Conservation (phyloP, 2,113 vertebrate species). For the Symphodus melops region DNA sequence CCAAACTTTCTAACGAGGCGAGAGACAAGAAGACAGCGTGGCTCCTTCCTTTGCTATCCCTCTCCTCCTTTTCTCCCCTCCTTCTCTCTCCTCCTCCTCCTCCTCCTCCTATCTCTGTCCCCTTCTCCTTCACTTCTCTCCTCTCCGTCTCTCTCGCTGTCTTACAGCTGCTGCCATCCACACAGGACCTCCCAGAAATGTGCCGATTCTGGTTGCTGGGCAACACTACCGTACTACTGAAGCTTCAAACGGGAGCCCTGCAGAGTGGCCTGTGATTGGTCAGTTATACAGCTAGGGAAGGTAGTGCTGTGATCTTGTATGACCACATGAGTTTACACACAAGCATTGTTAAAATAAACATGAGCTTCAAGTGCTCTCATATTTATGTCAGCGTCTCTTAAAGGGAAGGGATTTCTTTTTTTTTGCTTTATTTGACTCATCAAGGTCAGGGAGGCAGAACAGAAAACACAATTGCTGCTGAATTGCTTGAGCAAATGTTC, state of each 20-base stretch:
- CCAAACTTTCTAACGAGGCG: constrained; percentile 64
- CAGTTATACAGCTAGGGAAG: constrained; percentile 47
- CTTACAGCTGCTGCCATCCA: constrained; percentile 73
- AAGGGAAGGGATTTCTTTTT: constrained; percentile 1
- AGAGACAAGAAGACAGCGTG: neutral
- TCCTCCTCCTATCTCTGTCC: constrained; percentile 50
- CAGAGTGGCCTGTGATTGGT: constrained; percentile 68
- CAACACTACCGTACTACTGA: constrained; percentile 82
- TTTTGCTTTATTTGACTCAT: constrained; percentile 9
- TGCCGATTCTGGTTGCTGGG: constrained; percentile 81
- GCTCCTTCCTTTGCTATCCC: constrained; percentile 36
- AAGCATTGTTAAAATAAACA: constrained; percentile 63
- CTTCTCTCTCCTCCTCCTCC: constrained; percentile 46
- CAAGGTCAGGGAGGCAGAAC: constrained; percentile 24
- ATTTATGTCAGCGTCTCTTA: constrained; percentile 16
- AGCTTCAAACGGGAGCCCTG: constrained; percentile 78
- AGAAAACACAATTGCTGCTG: neutral
- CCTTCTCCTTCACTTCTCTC: constrained; percentile 44
- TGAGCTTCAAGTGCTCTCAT: constrained; percentile 15
- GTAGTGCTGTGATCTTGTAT: constrained; percentile 63
- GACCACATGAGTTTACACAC: constrained; percentile 64
- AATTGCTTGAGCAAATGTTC: constrained; percentile 16
- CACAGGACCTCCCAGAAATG: constrained; percentile 80
- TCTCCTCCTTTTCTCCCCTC: constrained; percentile 22
- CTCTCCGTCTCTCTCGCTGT: constrained; percentile 47